Evolutionary conservation across 1,140 invertebrate genomes (phyloP), one percentile per base, ranked within the genome.

Genomic region (Chrysopa pallens): DNA sequence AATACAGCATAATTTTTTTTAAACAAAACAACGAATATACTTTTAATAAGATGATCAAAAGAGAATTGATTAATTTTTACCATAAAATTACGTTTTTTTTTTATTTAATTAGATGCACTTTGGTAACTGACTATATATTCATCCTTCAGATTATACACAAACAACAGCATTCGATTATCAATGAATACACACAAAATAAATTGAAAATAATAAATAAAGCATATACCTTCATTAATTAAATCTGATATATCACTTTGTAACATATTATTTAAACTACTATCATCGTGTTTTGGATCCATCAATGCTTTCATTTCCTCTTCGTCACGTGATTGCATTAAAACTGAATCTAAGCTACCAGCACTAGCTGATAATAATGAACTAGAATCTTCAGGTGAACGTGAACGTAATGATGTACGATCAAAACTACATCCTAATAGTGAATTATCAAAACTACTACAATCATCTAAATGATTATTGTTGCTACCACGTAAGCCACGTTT

Each of bases 301-400:
- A 75, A 68, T 48, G 58, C 74, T 49, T 67, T 64, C 31, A 76
- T 68, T 61, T 78, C 75, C 50, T 79, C 77, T 52, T 85, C 82
- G 48, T 84, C 80, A 39, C 78, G 73, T 6, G 82, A 84, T 45
- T 82, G 78, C 62, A 86, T 87, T 40, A 86, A 58, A 52, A 84
- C 80, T 0, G 84, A 88, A 60, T 89, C 85, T 46, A 86, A 61
- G 45, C 83, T 86, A 31, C 83, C 84, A 48, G 80, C 81, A 47
- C 76, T 79, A 40, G 75, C 76, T 33, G 76, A 80, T 40, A 81
- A 64, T 28, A 81, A 63, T 33, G 75, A 78, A 46, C 72, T 73
- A 31, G 73, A 76, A 54, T 77, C 75, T 54, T 78, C 73, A 29
- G 71, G 76, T 9, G 74, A 78, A 46, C 69, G 67, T 42, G 74